Base-by-base conservation (phyloP, 92 coral and sea anemone species). In the Bergia sp. region DNA sequence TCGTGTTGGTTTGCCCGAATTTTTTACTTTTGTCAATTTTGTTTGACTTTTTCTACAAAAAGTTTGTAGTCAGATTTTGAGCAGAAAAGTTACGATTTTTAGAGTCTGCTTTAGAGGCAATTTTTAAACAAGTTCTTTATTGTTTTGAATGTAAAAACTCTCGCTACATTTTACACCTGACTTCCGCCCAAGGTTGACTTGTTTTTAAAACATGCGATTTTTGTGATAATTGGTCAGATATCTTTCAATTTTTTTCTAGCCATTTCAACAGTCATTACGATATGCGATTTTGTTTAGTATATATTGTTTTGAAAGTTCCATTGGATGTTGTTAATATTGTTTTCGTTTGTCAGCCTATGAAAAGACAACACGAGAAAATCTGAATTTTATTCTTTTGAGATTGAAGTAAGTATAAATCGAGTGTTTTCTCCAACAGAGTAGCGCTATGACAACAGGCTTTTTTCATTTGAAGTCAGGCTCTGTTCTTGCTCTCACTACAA, bases 271-370 rank as follows among this genome's bases (percentile, higher is more conserved):
- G 15, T 36, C n/a, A 21, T 10, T 72, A 72, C 18, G 36, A 37
- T 10, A 72, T 37, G 13, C 15, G 7, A 41, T 75, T 15, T 40
- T 75, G 49, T 73, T 73, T 73, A 73, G 7, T 10, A 9, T 37
- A 37, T 10, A 9, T 37, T 73, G 16, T 6, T 16, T 42, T 15
- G 36, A 40, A 39, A 41, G 37, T 41, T 38, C 4, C 29, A 75
- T 41, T 75, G 79, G 79, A n/a, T 75, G 10, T 75, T 75, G 47
- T 39, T 15, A 75, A 3, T 18, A 41, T 13, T 82, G 57, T 42
- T 82, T 82, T 82, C 57, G 21, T 67, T 82, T 41, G 39, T 8
- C n/a, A 44, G 64, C 86, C 86, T 65, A 82, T 82, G 41, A 66
- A 39, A 21, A 2, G 45, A 40, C 37, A 84, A n/a, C 43, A 45